Conservation (phyloP, 2,113 vertebrate species). For the Rhea pennata region DNA sequence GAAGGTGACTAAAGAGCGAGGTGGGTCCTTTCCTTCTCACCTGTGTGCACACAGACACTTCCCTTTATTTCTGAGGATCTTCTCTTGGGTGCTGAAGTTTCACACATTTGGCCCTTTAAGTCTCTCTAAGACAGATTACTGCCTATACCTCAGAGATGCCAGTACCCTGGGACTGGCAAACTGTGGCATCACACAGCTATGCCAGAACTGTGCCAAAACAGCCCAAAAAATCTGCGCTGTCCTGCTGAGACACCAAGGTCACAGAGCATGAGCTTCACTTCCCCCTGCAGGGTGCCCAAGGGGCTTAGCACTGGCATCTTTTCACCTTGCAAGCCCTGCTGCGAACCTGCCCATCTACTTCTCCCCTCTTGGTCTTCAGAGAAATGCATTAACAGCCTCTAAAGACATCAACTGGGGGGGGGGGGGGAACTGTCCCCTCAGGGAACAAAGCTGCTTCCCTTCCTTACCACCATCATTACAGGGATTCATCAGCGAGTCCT, state of each 20-base stretch:
- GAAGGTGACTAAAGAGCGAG: not conserved
- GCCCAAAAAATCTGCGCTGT: not conserved
- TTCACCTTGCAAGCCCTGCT: not conserved
- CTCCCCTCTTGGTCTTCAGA: not conserved
- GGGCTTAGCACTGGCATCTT: not conserved
- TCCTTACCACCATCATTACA: not conserved
- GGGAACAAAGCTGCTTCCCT: not conserved
- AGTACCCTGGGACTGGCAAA: not conserved
- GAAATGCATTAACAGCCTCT: not conserved
- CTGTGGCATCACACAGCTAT: accelerated
- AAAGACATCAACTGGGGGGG: not conserved
- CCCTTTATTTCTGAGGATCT: not conserved
- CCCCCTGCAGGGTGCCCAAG: not conserved
- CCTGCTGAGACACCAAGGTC: not conserved
- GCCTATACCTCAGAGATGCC: not conserved
- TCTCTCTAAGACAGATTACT: not conserved
- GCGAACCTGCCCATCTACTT: not conserved
- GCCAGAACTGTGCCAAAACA: not conserved
- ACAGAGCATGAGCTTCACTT: not conserved
- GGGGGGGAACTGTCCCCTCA: too few species aligned
- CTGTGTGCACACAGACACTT: not conserved
- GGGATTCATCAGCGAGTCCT: not conserved
- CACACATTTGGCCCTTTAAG: not conserved
- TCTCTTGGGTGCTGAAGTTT: not conserved
- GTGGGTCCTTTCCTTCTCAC: not conserved